Conservation (phyloP, 2,797 vertebrate genomes). For the Iguana delicatissima region DNA sequence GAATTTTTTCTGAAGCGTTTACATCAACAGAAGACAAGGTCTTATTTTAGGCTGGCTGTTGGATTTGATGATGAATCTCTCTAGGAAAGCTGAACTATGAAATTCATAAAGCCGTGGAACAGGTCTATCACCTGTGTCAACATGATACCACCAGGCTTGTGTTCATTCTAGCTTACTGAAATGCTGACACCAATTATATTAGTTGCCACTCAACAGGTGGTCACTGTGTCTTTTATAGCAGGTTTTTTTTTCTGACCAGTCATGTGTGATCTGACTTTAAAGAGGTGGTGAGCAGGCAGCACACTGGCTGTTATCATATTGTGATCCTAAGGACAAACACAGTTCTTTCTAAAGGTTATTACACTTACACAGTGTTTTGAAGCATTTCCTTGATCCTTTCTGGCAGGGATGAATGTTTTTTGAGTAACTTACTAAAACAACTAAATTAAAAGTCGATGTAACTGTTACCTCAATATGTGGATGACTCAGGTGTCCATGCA, state of each 20-base stretch:
- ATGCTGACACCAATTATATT: fast-evolving
- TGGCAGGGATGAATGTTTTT: neutral
- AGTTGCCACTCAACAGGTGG: fast-evolving
- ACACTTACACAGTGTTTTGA: neutral
- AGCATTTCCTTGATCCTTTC: neutral
- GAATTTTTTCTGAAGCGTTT: neutral
- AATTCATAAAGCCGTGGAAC: neutral
- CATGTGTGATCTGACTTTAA: neutral
- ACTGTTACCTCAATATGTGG: no score
- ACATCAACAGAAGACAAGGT: neutral
- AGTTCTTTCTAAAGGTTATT: fast-evolving
- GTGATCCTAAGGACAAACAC: neutral
- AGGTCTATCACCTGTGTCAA: neutral
- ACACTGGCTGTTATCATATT: neutral
- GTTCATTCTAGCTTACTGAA: neutral
- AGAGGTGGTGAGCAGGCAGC: neutral
- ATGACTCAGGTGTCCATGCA: no score
- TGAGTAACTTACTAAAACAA: neutral
- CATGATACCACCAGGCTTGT: neutral
- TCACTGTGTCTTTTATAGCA: fast-evolving
- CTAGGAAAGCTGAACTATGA: neutral
- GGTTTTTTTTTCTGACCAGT: neutral
- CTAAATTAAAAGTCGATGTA: neutral
- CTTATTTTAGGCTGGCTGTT: neutral
- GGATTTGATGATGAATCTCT: neutral